Conservation (phyloP, 1,140 invertebrate genomes). For the Lepeophtheirus salmonis region DNA sequence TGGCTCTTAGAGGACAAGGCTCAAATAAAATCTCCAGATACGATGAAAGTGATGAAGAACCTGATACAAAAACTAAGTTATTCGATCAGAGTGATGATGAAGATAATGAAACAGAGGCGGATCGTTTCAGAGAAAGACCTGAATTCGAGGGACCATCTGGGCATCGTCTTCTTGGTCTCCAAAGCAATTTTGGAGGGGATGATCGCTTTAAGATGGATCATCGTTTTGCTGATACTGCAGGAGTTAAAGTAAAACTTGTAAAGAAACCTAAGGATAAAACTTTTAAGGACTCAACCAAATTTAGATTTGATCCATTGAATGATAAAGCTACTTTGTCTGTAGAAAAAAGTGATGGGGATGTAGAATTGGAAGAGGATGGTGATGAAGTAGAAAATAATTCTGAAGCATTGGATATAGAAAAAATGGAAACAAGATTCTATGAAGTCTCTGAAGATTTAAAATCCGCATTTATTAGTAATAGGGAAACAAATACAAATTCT, state of each 20-base stretch:
- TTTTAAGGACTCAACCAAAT: background rate
- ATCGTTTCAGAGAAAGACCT: background rate
- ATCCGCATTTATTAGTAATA: background rate
- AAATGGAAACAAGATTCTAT: background rate
- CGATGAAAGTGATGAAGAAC: background rate
- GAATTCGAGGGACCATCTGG: slow-evolving; percentile 6
- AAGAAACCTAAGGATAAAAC: background rate
- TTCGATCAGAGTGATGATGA: background rate
- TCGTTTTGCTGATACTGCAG: background rate
- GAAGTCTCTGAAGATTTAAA: background rate
- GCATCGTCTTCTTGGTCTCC: background rate
- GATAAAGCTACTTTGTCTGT: background rate
- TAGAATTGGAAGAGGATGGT: background rate
- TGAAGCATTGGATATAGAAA: background rate
- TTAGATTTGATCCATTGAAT: background rate
- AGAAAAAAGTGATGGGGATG: background rate
- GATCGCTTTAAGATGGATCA: slow-evolving; percentile 4
- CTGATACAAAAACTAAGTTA: background rate
- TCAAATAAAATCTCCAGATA: background rate
- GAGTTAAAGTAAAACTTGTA: background rate
- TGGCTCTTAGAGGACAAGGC: background rate
- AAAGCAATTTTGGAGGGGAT: background rate
- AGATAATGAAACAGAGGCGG: background rate
- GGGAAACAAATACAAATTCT: background rate
- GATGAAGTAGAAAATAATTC: background rate